These are phyloP conservation scores for Pseudochirops cupreus DNA, from an alignment of 2,797 vertebrate genomes.

Conservation along the genomic window DNA sequence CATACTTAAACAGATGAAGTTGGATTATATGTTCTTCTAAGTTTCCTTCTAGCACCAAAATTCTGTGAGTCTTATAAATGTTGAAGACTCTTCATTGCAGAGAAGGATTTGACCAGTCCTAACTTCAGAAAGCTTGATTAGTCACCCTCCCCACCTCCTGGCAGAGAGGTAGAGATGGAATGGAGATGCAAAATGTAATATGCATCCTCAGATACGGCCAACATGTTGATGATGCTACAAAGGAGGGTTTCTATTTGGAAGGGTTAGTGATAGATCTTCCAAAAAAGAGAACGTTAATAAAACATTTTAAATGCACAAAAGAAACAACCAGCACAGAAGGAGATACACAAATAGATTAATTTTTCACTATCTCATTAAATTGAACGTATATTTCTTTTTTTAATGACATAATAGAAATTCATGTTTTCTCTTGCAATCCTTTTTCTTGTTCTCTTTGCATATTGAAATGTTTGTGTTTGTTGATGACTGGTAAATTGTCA, in stretches of 20 bases:
- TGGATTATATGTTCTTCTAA: not conserved
- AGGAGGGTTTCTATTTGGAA: not conserved
- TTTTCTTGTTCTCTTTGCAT: not conserved
- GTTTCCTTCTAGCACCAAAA: not conserved
- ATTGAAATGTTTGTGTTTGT: not conserved
- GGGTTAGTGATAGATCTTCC: not conserved
- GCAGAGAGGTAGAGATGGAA: not conserved
- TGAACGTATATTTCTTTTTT: not conserved
- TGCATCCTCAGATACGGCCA: not conserved
- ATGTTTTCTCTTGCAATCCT: not conserved
- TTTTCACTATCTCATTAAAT: not conserved
- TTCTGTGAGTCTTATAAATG: not conserved
- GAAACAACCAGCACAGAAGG: not conserved
- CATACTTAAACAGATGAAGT: not conserved
- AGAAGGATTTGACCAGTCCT: not conserved
- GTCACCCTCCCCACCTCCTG: not conserved
- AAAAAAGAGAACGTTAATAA: not conserved
- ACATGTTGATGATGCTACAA: not conserved
- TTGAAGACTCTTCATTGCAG: not conserved
- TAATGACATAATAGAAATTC: not conserved
- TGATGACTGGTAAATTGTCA: not conserved
- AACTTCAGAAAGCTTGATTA: not conserved
- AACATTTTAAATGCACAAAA: not conserved
- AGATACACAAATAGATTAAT: not conserved
- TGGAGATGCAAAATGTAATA: not conserved